Conservation (phyloP, 2,797 vertebrate species). For the Aphelocoma californica region DNA sequence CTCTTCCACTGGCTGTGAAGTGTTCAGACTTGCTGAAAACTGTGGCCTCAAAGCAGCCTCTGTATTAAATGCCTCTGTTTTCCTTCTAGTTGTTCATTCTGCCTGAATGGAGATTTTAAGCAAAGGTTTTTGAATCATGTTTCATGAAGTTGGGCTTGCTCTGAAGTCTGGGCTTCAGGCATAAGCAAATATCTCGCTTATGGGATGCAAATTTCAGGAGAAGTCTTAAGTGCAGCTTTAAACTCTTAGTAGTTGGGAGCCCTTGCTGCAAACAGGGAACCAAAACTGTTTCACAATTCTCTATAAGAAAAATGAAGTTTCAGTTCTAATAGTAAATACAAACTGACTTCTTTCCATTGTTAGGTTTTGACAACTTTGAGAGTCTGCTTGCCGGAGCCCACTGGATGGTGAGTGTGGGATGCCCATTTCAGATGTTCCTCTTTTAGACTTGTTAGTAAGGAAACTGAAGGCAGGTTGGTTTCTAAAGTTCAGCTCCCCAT, state of each 20-base stretch:
- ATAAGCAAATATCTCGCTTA: background rate
- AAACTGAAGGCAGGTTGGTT: background rate
- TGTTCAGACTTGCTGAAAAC: background rate
- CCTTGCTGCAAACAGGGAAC: background rate
- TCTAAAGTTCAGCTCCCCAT: accelerated
- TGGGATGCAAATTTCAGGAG: background rate
- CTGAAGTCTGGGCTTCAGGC: background rate
- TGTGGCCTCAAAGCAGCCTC: background rate
- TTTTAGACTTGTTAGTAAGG: background rate
- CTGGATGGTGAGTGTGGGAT: slow-evolving; percentile 88
- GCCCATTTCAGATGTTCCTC: background rate
- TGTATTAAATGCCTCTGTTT: background rate
- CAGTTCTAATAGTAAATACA: background rate
- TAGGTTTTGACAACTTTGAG: slow-evolving; percentile 96
- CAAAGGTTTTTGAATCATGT: background rate
- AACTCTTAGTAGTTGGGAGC: background rate
- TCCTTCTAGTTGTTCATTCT: background rate
- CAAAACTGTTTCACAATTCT: background rate
- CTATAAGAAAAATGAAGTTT: background rate
- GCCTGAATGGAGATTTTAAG: background rate
- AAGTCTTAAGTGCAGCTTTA: background rate
- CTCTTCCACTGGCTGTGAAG: background rate
- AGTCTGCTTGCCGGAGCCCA: slow-evolving; percentile 92
- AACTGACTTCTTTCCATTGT: background rate
- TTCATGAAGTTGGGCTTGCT: background rate